Base-by-base conservation (phyloP, 2,888 invertebrate species). In the Tachystola acroxantha region DNA sequence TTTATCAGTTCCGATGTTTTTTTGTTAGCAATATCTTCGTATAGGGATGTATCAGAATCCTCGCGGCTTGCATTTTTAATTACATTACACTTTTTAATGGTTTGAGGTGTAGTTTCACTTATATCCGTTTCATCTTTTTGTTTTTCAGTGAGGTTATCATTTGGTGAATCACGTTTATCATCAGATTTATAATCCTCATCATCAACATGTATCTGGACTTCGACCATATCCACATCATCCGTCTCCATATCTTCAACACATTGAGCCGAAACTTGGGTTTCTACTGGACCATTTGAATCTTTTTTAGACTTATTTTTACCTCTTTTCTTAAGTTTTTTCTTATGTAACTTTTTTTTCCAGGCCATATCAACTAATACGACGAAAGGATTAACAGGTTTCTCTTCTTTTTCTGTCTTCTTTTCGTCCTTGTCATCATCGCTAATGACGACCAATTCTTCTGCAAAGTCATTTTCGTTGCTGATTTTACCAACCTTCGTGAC, bases 341-440 rank as follows among this genome's bases (percentile, higher is more conserved):
- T 79, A 36, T 71, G 75, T 9, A 69, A 51, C 40, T 84, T 86
- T 50, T 85, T 85, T 43, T 87, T 85, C 50, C 67, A 56, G 5
- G 77, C 86, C 5, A 58, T 63, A 46, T 85, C 78, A 3, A 87
- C 81, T 36, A 87, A 50, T 46, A 80, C 82, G 1, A 84, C 79
- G 11, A 65, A 79, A 6, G 87, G 87, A 56, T 87, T 84, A 2
- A 69, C 44, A 11, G 48, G 31, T 44, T 71, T 76, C 1, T 53
- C 58, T 7, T 48, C 50, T 29, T 63, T 62, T 39, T 51, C 44
- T 10, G 42, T 36, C 34, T 49, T 56, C 32, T 51, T 38, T 34
- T 36, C 49, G 35, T 62, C 67, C 50, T 66, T 70, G 39, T 84
- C 84, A 36, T 85, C 84, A 39, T 87, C 87, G 54, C 78, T 84